Base-by-base conservation (phyloP, 2,888 invertebrate genomes). In the Onthophagus sagittarius region DNA sequence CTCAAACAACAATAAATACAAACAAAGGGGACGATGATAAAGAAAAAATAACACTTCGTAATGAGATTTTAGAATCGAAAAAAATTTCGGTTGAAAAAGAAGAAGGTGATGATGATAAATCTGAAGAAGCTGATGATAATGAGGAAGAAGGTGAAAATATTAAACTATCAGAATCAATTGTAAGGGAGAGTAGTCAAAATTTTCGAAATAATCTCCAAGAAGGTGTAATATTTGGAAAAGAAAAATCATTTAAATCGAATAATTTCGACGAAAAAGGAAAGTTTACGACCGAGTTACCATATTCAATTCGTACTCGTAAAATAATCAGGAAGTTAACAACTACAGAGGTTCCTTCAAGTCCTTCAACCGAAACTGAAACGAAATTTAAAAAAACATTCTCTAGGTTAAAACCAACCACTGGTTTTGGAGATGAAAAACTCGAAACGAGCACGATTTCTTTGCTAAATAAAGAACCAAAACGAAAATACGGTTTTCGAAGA, bases 91-190 rank as follows among this genome's bases (percentile, higher is more conserved):
- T 9, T 64, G 73, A 70, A 0, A 73, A 74, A 39, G 80, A 81
- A 14, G 75, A 75, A 71, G 77, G 77, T 5, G 81, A 78, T 62
- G 76, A 79, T 63, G 77, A 79, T 65, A 75, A 72, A 31, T 73
- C 76, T 32, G 70, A 69, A 6, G 81, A 82, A 76, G 73, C 73
- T 33, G 75, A 75, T 63, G 74, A 74, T 23, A 75, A 78, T 33
- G 76, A 78, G 53, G 80, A 81, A 63, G 85, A 85, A 77, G 84
- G 81, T 33, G 86, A 86, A 78, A 84, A 85, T 74, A 85, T 86
- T 71, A 85, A 85, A 77, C 78, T 86, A 62, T 86, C 86, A 0
- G 85, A 85, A 77, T 84, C 84, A 15, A 86, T 84, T 75, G 85
- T 85, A 32, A 79, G 84, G 72, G 85, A 86, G 80, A 84, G 82